phyloP scores from a whole-genome alignment of 2,888 invertebrate species.

The Tenthredo mesomela region DNA sequence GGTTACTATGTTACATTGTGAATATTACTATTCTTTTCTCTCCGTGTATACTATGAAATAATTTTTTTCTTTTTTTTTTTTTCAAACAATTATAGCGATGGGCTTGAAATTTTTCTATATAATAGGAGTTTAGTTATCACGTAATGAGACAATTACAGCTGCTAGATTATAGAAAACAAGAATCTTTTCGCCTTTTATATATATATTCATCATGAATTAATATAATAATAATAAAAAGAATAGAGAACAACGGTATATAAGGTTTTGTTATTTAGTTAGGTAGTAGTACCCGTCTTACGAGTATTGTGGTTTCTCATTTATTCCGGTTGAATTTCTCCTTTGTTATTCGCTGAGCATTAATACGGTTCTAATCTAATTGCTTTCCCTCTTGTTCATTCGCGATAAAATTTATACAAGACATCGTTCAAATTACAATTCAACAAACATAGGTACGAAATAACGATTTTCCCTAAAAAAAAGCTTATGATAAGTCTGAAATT shows the following conservation, averaged over 20 bases:
- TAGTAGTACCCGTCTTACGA: neutral
- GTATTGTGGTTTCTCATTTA: conserved; percentile 3
- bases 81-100: no score
- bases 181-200: neutral
- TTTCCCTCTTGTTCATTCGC: no score
- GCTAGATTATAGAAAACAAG: neutral
- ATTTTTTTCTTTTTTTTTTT: no score
- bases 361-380: neutral
- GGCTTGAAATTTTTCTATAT: no score
- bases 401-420: neutral
- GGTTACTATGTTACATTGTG: no score
- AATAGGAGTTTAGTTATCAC: neutral
- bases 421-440: neutral
- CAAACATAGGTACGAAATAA: no score
- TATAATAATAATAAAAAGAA: neutral
- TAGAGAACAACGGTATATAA: neutral
- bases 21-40: no score
- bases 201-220: neutral
- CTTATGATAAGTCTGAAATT: no score
- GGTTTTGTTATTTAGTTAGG: neutral
- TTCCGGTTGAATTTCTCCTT: neutral
- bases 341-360: neutral
- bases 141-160: neutral
- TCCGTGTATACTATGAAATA: no score
- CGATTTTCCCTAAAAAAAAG: no score